phyloP scores from a whole-genome alignment of 2,113 vertebrate species.

The Paralichthys olivaceus region DNA sequence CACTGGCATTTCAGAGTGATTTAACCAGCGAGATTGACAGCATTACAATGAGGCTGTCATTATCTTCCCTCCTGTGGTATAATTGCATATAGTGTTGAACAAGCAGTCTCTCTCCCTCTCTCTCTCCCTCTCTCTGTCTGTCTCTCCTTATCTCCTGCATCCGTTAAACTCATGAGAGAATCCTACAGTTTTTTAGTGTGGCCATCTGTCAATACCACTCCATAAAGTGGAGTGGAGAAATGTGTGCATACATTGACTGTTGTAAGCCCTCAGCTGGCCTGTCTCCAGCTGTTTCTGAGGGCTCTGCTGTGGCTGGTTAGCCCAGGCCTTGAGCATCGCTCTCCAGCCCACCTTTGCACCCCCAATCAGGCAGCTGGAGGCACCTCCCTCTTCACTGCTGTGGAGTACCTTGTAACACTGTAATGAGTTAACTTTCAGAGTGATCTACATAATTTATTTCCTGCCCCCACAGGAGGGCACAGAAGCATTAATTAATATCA shows the following conservation, averaged over 20 bases:
- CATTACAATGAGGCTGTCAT: slow-evolving; percentile 67
- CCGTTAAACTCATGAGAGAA: slow-evolving; percentile 64
- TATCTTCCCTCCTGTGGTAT: slow-evolving; percentile 70
- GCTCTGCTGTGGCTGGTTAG: slow-evolving; percentile 64
- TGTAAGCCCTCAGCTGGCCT: slow-evolving; percentile 63
- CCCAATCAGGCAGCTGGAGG: slow-evolving; percentile 65
- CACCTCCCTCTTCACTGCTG: slow-evolving; percentile 62
- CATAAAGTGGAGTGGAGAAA: slow-evolving; percentile 70
- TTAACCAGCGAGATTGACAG: slow-evolving; percentile 66
- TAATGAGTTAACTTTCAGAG: slow-evolving; percentile 82
- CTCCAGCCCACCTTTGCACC: slow-evolving; percentile 46
- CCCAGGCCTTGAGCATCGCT: slow-evolving; percentile 58
- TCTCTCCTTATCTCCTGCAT: slow-evolving; percentile 45
- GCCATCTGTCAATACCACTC: slow-evolving; percentile 81
- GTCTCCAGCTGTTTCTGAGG: slow-evolving; percentile 68
- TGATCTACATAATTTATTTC: slow-evolving; percentile 81
- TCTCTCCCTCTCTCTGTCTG: slow-evolving; percentile 9
- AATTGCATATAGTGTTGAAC: slow-evolving; percentile 71
- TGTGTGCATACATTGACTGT: slow-evolving; percentile 55
- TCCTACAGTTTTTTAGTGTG: slow-evolving; percentile 70
- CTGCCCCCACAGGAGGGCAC: slow-evolving; percentile 68
- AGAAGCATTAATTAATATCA: slow-evolving; percentile 83
- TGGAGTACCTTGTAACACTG: slow-evolving; percentile 73
- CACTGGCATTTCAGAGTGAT: slow-evolving; percentile 63
- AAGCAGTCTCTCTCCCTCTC: slow-evolving; percentile 33